Evolutionary conservation across 2,888 invertebrate species (phyloP).

Genomic region (Thymelicus lineola): DNA sequence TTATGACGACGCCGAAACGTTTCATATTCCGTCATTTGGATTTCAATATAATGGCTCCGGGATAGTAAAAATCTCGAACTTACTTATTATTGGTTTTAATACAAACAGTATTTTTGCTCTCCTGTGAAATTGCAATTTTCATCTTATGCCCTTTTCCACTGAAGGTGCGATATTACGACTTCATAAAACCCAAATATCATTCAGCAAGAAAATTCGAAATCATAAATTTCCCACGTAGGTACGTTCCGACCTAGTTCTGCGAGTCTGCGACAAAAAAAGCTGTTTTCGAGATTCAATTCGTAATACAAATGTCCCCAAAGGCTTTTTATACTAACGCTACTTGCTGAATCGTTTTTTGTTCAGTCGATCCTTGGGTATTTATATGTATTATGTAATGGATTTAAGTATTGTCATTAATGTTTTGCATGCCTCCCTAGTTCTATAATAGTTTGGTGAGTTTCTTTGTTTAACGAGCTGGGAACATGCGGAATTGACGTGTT

Average conservation of each 20-base stretch:
- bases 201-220: slow-evolving; percentile 1
- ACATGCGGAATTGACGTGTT: background rate
- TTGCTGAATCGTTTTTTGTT: background rate
- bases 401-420: background rate
- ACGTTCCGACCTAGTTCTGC: slow-evolving; percentile 1
- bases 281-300: slow-evolving; percentile 7
- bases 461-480: background rate
- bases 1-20: slow-evolving; percentile 23
- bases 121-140: too few species aligned
- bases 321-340: background rate
- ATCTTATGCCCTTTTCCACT: too few species aligned
- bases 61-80: background rate
- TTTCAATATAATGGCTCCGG: slow-evolving; percentile 18
- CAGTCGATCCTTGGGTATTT: background rate
- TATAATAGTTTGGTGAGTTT: too few species aligned
- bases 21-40: slow-evolving; percentile 21
- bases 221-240: slow-evolving; percentile 2
- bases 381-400: background rate
- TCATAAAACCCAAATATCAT: background rate
- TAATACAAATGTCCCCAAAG: slow-evolving; percentile 5
- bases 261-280: background rate
- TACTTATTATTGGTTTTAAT: background rate
- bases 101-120: too few species aligned
- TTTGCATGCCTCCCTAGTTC: background rate
- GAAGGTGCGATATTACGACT: background rate